Evolutionary conservation across 1,140 invertebrate species (phyloP).

Genomic region (Pogonomyrmex barbatus): DNA sequence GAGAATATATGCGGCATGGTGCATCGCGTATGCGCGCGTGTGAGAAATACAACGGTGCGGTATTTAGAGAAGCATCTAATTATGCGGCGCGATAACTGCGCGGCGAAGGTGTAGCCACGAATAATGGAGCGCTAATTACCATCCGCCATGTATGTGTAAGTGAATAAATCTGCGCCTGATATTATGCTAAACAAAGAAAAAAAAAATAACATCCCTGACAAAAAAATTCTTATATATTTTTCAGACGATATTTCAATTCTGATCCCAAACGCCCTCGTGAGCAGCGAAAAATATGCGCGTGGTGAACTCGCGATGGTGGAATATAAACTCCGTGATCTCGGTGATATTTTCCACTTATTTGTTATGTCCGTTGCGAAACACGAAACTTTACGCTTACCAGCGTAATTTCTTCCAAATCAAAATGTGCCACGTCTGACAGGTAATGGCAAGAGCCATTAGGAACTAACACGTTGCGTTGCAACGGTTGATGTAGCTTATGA

Average conservation of each 20-base stretch:
- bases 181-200: neutral
- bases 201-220: neutral
- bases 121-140: constrained; percentile 67
- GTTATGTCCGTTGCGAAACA: neutral
- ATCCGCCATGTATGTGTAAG: constrained; percentile 19
- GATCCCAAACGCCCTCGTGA: neutral
- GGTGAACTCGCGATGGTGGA: neutral
- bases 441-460: constrained; percentile 51
- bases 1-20: neutral
- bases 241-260: neutral
- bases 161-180: neutral
- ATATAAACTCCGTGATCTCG: neutral
- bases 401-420: constrained; percentile 45
- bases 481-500: constrained; percentile 61
- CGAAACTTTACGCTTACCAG: neutral
- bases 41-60: neutral
- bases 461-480: constrained; percentile 39
- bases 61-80: constrained; percentile 54
- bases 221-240: neutral
- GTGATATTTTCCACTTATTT: neutral
- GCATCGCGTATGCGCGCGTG: neutral
- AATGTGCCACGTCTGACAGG: constrained; percentile 26
- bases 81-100: constrained; percentile 60
- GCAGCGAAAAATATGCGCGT: neutral
- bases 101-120: neutral